Base-by-base conservation (phyloP, 1,140 invertebrate genomes). In the Caenorhabditis latens region DNA sequence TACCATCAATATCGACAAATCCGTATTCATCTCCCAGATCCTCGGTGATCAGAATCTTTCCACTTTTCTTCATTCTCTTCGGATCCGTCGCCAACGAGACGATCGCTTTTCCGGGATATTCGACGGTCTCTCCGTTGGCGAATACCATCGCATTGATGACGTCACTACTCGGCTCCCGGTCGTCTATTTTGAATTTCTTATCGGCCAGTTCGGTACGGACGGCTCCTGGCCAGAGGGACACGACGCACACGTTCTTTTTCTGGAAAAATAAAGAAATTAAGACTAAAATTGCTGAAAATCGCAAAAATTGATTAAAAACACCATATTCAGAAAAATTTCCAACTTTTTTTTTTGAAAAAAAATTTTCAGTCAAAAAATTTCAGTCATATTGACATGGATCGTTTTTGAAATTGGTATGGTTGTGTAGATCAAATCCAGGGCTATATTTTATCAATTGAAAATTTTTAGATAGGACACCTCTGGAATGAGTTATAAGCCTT, bases 211-310 rank as follows among this genome's bases (percentile, higher is more conserved):
- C 94, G 11, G 94, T 94, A 61, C 90, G 87, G 5, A 94, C 94
- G 32, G 91, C 63, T 40, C 93, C 93, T 24, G 94, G 94, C 93
- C 93, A 94, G 2, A 94, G 85, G 79, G 93, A 93, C n/a, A 94
- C 87, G 83, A 90, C 92, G 21, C 93, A 90, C 40, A 94, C 93
- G 61, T 92, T 92, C 58, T 92, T 90, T 86, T 93, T 91, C 67
- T 90, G 89, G 11, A 58, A 58, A 8, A 14, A 8, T 8, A 79
- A 50, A 32, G 7, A 16, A 19, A n/a, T 19, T 32, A 32, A 2
- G 32, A 32, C 32, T 32, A 32, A 32, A 32, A 32, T 32, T 32
- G 32, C 32, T 32, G 32, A 32, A 32, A 32, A 32, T 32, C 0
- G 32, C 32, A 32, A 32, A 32, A 32, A 32, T 32, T 0, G 32